Evolutionary conservation across 2,113 vertebrate genomes (phyloP), one percentile per base, ranked within the genome.

Genomic region (Corydoras sp.): DNA sequence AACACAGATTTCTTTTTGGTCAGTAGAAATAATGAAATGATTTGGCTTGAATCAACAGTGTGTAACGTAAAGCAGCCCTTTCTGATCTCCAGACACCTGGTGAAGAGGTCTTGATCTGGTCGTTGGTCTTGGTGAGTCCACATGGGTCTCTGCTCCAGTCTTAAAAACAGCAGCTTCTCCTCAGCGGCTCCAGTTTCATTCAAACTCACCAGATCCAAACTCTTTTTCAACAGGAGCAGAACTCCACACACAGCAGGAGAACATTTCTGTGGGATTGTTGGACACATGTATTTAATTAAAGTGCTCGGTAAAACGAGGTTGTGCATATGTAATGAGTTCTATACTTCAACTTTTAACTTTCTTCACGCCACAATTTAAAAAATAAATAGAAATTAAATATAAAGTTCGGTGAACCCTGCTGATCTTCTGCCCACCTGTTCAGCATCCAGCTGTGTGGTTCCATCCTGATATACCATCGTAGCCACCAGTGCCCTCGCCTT

Each of bases 381-480:
- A 24, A 24, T 1, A 24, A 24, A 24, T 24, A 24, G 2, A 24
- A 24, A 24, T 24, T 24, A 24, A 24, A 24, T 24, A 24, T 24
- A 24, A 24, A 24, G 18, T 24, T 24, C 18, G 2, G 18, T 10
- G 4, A 14, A 65, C 14, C 10, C 4, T 6, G 5, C 49, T 18
- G 29, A 30, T 29, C 15, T 35, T 24, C 31, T 29, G 10, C 76
- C 81, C 18, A 95, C 95, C 91, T 92, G 89, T 62, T 87, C 85
- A 0, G 82, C 71, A 72, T 65, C 87, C 9, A 97, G 84, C 80
- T 95, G 95, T 18, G 92, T 93, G 9, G 88, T 91, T 62, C 95
- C 93, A 64, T 96, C 91, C 54, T 85, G 84, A 82, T 89, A 93
- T 24, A 94, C 43, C 88, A 96, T 86, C 0, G 93, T 92, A 1